A percentile compares a stretch with the other conserved stretches of the same genome.
Conservation (phyloP, 2,888 invertebrate genomes). For the Cosmia pyralina region DNA sequence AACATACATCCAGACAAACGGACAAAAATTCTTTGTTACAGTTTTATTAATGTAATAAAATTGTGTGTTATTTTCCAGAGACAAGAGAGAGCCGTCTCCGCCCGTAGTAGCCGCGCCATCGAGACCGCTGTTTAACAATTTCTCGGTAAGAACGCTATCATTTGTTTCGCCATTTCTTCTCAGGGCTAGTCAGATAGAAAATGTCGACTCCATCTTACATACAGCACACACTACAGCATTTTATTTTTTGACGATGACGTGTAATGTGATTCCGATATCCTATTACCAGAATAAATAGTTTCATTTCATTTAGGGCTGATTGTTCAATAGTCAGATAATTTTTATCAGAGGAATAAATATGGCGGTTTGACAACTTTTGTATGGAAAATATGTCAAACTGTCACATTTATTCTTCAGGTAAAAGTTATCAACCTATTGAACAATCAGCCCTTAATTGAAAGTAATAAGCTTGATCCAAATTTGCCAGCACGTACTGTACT, state of each 20-base stretch:
- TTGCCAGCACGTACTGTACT: not conserved
- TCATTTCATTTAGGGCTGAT: not conserved
- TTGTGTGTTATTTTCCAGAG: conserved; percentile 23
- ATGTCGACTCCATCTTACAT: not conserved
- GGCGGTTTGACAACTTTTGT: too few relatives aligned
- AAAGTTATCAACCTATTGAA: too few relatives aligned
- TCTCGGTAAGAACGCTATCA: conserved; percentile 66
- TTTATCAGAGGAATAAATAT: too few relatives aligned
- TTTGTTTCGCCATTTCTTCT: not conserved
- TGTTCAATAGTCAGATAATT: too few relatives aligned
- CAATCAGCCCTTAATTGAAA: too few relatives aligned
- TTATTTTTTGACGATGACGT: too few relatives aligned
- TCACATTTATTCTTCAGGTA: too few relatives aligned
- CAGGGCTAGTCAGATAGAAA: not conserved
- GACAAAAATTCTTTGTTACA: not conserved
- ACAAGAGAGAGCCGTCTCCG: conserved; percentile 87
- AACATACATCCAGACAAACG: not conserved
- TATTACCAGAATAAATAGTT: not conserved
- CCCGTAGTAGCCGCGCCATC: conserved; percentile 88
- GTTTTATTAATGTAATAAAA: not conserved
- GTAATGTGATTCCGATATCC: not conserved
- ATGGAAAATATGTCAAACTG: too few relatives aligned
- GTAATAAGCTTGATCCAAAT: not conserved
- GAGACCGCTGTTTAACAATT: conserved; percentile 71
- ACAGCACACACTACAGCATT: not conserved